These are phyloP conservation scores for Eubasilissa splendida DNA, from an alignment of 2,888 invertebrate species.

Conservation along the genomic window DNA sequence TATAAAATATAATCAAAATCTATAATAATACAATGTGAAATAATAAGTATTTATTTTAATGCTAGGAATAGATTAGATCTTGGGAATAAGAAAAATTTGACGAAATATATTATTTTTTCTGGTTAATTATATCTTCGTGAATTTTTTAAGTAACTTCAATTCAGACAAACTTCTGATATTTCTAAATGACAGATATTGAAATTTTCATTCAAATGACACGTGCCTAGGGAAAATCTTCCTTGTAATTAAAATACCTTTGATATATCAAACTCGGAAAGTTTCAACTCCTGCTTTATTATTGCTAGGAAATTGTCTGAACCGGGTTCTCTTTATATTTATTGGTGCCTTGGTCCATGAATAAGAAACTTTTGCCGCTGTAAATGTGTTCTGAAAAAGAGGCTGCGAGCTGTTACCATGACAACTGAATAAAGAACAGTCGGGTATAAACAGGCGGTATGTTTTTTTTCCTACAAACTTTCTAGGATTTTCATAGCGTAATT, in stretches of 20 bases:
- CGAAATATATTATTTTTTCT: no score
- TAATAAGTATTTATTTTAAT: no score
- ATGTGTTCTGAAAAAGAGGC: constrained; percentile 44
- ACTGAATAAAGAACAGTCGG: constrained; percentile 41
- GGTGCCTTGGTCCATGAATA: constrained; percentile 43
- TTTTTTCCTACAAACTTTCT: no score
- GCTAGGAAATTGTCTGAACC: constrained; percentile 37
- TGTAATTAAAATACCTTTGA: constrained; percentile 39
- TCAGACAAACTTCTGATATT: no score
- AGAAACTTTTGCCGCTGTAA: constrained; percentile 46
- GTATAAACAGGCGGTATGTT: neutral
- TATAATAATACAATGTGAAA: no score
- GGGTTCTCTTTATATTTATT: constrained; percentile 34
- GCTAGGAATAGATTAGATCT: no score
- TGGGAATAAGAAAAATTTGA: no score
- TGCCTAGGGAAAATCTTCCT: constrained; percentile 6
- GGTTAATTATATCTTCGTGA: no score
- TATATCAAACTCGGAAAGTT: constrained; percentile 26
- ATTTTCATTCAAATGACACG: constrained; percentile 7
- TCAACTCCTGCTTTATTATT: constrained; percentile 32
- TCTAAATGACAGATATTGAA: neutral
- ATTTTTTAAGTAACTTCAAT: no score
- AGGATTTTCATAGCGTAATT: no score
- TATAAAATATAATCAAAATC: no score
- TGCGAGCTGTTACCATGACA: constrained; percentile 51